A percentile compares a stretch with the other conserved stretches of the same genome.
phyloP scores from a whole-genome alignment of 2,113 vertebrate species.

The Labeo rohita region DNA sequence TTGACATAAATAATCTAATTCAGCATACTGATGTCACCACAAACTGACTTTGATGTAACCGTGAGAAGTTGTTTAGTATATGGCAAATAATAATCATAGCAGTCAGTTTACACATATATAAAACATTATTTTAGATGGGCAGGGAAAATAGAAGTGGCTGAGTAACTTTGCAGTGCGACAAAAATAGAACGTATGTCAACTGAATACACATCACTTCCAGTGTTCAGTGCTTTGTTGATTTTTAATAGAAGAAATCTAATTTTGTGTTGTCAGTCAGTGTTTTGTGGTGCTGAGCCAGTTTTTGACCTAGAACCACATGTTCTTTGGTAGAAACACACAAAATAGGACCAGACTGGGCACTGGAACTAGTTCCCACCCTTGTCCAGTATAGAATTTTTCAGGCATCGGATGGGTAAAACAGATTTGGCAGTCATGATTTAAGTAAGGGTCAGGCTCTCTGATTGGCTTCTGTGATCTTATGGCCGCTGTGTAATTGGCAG shows the following conservation, averaged over 20 bases:
- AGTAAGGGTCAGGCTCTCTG: constrained; percentile 34
- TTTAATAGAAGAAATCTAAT: neutral
- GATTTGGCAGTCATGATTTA: constrained; percentile 35
- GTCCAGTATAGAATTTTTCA: neutral
- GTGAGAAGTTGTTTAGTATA: neutral
- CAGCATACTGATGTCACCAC: neutral
- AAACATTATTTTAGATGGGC: neutral
- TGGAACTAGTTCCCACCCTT: neutral
- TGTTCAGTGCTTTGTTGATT: neutral
- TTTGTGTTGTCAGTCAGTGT: neutral
- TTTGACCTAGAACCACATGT: constrained; percentile 5
- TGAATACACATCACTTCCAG: neutral
- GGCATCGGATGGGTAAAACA: constrained; percentile 1
- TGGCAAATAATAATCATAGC: neutral
- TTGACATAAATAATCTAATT: neutral
- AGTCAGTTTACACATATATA: neutral
- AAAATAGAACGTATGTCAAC: constrained; percentile 1
- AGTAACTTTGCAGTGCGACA: neutral
- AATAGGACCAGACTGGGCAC: neutral
- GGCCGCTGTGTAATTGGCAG: constrained; percentile 44
- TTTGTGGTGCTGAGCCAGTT: neutral
- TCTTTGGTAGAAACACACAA: neutral
- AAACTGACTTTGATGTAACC: neutral
- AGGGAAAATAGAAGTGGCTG: neutral
- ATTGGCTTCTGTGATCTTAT: constrained; percentile 41